Base-by-base conservation (phyloP, 1,140 invertebrate species). In the Drosophila nigrodunni region DNA sequence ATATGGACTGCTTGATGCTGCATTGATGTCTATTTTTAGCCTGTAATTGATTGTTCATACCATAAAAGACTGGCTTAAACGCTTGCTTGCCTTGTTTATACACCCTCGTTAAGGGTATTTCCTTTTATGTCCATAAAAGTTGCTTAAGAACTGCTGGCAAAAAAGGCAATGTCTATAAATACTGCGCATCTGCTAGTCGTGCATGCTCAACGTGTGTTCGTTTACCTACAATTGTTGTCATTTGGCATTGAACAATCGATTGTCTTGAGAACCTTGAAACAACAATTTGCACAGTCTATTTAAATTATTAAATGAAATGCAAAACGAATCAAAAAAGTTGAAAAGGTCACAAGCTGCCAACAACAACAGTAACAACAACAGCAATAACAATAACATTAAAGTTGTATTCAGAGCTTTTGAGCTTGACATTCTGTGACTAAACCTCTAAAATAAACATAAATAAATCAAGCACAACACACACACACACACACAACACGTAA, bases 251-350 rank as follows among this genome's bases (percentile, higher is more conserved):
- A 43, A 10, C 52, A 30, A 74, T 74, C 65, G 71, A 74, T 74
- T 74, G 65, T 61, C 15, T 39, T 44, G n/a, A 11, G 13, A 37
- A 55, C 71, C 71, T 74, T 69, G 71, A 54, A 13, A 18, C 21
- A 55, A 52, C 71, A 74, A 74, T 69, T 74, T 61, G 65, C 57
- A 34, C 44, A 74, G 43, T 30, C 49, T 55, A 46, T 61, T 69
- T 69, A 74, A 74, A 74, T 74, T 67, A 74, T 74, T 69, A 55
- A 74, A 50, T 37, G 13, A 58, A 67, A 59, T 72, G 62, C 54
- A 50, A 67, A 60, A 44, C 8, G 41, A 60, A 8, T 37, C 21
- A 10, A 37, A 55, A 50, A 50, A 64, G 62, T 54, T 71, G 41
- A 37, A 71, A 41, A 65, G 60, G 50, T 41, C 62, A 58, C 47